Base-by-base conservation (phyloP, 2,888 invertebrate species). In the Cepaea hortensis region DNA sequence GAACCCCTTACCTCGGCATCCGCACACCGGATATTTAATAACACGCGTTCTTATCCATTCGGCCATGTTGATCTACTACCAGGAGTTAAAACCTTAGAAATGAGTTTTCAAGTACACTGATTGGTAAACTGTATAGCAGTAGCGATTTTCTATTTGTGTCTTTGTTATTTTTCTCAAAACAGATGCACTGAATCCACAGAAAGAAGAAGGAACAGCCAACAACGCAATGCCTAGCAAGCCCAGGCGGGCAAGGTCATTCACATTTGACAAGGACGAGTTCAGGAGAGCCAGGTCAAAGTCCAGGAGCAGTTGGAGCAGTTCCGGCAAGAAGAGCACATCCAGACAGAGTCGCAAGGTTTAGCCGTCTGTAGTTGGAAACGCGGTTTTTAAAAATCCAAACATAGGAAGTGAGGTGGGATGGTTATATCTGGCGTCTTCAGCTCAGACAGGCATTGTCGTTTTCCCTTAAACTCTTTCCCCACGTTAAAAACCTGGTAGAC, bases 131-230 rank as follows among this genome's bases (percentile, higher is more conserved):
- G 35, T 35, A 35, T 35, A 35, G 35, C 35, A 35, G 35, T 35
- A 35, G 35, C 35, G 35, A 35, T 35, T 35, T 35, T 35, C 35
- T 35, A 1, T 35, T 1, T 35, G 35, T 35, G 18, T n/a, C 3
- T 73, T 35, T 23, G 18, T n/a, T 77, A 9, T 23, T 35, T 79
- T 3, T 18, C 62, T 18, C 35, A 5, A 18, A 76, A 76, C 86
- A 88, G 88, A 85, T 62, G 81, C 80, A 4, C 72, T 88, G 35
- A 88, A 88, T 55, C 87, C 79, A 48, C 77, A 73, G 1, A 61
- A 61, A 80, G 87, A 85, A 15, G 87, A 87, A 9, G 85, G 80
- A 61, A 13, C 72, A 23, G 6, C 81, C 6, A 73, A 81, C 15
- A 55, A 20, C 20, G 20, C 18, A n/a, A n/a, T 55, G n/a, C 77